phyloP scores from a whole-genome alignment of 2,113 vertebrate genomes.

The Phylloscopus trochilus region DNA sequence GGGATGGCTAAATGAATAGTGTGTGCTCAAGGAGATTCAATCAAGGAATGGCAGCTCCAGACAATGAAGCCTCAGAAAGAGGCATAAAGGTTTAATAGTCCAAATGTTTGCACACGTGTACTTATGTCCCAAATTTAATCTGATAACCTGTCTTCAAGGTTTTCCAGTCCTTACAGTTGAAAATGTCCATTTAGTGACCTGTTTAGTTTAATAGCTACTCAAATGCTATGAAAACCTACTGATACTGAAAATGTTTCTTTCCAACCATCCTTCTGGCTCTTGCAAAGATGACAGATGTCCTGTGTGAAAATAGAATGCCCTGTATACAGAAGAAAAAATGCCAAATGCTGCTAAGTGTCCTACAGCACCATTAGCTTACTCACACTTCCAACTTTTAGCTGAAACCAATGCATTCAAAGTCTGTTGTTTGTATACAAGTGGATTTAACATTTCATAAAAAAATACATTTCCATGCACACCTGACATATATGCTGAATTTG shows the following conservation, averaged over 20 bases:
- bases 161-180: slow-evolving; percentile 1
- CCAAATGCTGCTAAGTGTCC: not conserved
- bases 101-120: slow-evolving; percentile 53
- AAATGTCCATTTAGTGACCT: slow-evolving; percentile 18
- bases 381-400: not conserved
- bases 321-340: not conserved
- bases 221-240: not conserved
- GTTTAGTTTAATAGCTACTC: not conserved
- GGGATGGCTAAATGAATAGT: slow-evolving; percentile 56
- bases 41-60: slow-evolving; percentile 46
- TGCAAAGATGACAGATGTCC: not conserved
- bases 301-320: not conserved
- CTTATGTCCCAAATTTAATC: slow-evolving; percentile 31
- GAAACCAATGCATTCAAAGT: not conserved
- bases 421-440: not conserved
- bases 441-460: not conserved
- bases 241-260: not conserved
- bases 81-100: slow-evolving; percentile 48
- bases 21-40: slow-evolving; percentile 41
- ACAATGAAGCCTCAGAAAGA: slow-evolving; percentile 58
- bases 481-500: not conserved
- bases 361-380: not conserved
- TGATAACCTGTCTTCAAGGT: slow-evolving; percentile 51
- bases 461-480: not conserved
- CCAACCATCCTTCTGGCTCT: not conserved